phyloP scores from a whole-genome alignment of 2,797 vertebrate genomes.

The Malacoraja senta region DNA sequence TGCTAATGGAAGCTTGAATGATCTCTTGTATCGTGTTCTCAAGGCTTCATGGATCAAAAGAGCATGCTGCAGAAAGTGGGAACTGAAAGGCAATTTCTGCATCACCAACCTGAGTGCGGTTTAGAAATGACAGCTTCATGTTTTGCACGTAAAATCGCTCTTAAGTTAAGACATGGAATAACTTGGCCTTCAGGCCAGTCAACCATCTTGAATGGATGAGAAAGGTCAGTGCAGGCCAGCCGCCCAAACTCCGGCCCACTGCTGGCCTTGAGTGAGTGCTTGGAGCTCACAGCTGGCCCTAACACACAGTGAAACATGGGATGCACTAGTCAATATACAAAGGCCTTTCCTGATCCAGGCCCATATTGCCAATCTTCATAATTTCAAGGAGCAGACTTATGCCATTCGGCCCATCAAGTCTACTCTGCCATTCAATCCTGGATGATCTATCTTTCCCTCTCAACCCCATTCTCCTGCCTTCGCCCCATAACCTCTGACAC shows the following conservation, averaged over 20 bases:
- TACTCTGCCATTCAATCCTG: no score
- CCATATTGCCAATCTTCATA: neutral
- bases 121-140: neutral
- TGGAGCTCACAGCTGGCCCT: neutral
- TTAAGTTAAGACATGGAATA: neutral
- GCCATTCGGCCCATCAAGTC: no score
- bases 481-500: no score
- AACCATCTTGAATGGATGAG: neutral
- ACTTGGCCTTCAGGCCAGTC: neutral
- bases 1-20: neutral
- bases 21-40: neutral
- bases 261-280: neutral
- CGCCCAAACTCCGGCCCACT: neutral
- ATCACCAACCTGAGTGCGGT: neutral
- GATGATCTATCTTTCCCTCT: no score
- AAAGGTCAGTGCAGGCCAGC: neutral
- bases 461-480: no score
- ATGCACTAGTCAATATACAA: neutral
- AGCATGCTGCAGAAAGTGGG: neutral
- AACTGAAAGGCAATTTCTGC: neutral
- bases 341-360: neutral
- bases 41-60: neutral
- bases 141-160: neutral
- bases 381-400: no score
- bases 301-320: neutral